A percentile compares a stretch with the other conserved stretches of the same genome.
Conservation (phyloP, 2,888 invertebrate genomes). For the Ganaspis brasiliensis region DNA sequence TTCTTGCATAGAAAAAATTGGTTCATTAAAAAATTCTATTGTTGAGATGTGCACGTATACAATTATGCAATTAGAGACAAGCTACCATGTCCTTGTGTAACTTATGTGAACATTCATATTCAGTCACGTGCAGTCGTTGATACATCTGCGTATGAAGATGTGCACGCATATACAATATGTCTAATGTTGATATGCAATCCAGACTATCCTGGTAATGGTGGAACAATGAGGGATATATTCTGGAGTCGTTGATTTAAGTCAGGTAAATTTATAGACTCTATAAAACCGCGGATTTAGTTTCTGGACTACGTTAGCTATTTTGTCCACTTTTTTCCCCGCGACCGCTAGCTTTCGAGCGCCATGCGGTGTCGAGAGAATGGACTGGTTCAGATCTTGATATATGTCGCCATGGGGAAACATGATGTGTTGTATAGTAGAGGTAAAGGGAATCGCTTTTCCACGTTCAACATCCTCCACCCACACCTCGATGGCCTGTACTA, state of each 20-base stretch:
- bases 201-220: not conserved
- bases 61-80: too few relatives aligned
- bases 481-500: slow-evolving; percentile 17
- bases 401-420: slow-evolving; percentile 33
- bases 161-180: not conserved
- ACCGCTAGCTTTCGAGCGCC: slow-evolving; percentile 31
- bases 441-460: slow-evolving; percentile 29
- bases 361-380: slow-evolving; percentile 50
- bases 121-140: too few relatives aligned
- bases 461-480: slow-evolving; percentile 18
- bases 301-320: slow-evolving; percentile 48
- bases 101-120: too few relatives aligned
- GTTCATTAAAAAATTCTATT: too few relatives aligned
- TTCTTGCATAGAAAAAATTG: too few relatives aligned
- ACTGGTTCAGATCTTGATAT: slow-evolving; percentile 35
- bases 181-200: not conserved
- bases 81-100: too few relatives aligned
- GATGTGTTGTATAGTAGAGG: slow-evolving; percentile 21
- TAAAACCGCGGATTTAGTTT: slow-evolving; percentile 60
- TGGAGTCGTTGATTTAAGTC: slow-evolving; percentile 50
- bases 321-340: slow-evolving; percentile 47
- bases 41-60: too few relatives aligned
- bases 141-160: too few relatives aligned
- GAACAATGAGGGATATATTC: not conserved
- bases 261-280: slow-evolving; percentile 61